Base-by-base conservation (phyloP, 2,888 invertebrate genomes). In the Dryadula phaetusa region DNA sequence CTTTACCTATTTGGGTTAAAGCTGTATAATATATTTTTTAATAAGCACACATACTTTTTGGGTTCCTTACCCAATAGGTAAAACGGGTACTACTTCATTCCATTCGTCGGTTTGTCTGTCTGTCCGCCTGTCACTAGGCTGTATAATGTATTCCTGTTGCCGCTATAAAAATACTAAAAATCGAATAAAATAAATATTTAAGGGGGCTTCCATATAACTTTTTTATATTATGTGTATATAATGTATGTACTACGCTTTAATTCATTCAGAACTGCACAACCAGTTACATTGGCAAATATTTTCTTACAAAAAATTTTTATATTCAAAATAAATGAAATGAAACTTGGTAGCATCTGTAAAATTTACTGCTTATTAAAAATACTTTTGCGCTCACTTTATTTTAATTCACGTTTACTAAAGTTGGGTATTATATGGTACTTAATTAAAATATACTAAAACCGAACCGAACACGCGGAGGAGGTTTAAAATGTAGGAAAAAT, bases 221-320 rank as follows among this genome's bases (percentile, higher is more conserved):
- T 28, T 28, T 28, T 28, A 28, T 28, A 6, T 28, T 28, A 28
- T 28, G 3, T 6, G 6, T 28, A 4, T 28, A 28, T 6, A 37
- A 37, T 22, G 32, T 32, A 25, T 52, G 44, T 46, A 54, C 44
- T 44, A 16, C 16, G 44, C 56, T 52, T 64, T 56, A 65, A 14
- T 32, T 69, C 14, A 62, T 22, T 32, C 49, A 52, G 18, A 65
- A 37, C 40, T 61, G 25, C 49, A 34, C 62, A 47, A 47, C 34
- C 12, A 25, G 34, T 54, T 25, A 46, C 37, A 28, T 32, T 25
- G 60, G 58, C 18, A 64, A n/a, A 68, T 68, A 68, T 58, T 70
- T 71, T 72, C 68, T 71, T 65, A 68, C 68, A 64, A 70, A 66
- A 68, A 64, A n/a, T n/a, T 68, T 70, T 70, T 64, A 68, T 66